phyloP scores from a whole-genome alignment of 2,888 invertebrate species.

The Theretra japonica region DNA sequence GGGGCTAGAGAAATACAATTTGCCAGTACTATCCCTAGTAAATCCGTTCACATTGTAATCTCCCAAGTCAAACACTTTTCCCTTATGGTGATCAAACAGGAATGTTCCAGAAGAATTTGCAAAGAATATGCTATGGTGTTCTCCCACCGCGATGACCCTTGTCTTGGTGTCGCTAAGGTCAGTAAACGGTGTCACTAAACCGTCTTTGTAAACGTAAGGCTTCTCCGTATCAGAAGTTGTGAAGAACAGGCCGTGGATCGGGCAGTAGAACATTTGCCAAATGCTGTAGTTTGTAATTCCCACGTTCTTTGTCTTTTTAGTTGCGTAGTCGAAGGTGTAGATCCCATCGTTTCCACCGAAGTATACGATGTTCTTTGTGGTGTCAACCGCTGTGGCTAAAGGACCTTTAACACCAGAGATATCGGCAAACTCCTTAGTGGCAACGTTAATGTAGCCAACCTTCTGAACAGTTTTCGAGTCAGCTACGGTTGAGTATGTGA shows the following conservation, averaged over 20 bases:
- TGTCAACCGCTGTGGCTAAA: slow-evolving; percentile 65
- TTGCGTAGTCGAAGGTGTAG: slow-evolving; percentile 58
- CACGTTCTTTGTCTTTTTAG: slow-evolving; percentile 51
- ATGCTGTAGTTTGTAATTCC: slow-evolving; percentile 53
- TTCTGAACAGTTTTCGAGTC: slow-evolving; percentile 45
- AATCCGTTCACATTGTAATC: slow-evolving; percentile 46
- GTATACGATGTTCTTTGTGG: slow-evolving; percentile 54
- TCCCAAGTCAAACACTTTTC: slow-evolving; percentile 33
- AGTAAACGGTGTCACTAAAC: slow-evolving; percentile 39
- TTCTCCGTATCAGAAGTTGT: slow-evolving; percentile 55
- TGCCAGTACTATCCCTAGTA: slow-evolving; percentile 49
- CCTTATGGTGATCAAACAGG: slow-evolving; percentile 39
- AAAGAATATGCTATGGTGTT: slow-evolving; percentile 47
- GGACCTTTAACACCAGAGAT: slow-evolving; percentile 59
- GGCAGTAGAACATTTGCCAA: slow-evolving; percentile 70
- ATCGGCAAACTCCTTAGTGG: slow-evolving; percentile 52
- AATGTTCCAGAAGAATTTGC: slow-evolving; percentile 56
- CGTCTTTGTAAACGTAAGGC: slow-evolving; percentile 48
- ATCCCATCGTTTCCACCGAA: slow-evolving; percentile 66
- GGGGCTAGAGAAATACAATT: slow-evolving; percentile 52
- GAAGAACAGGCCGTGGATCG: slow-evolving; percentile 63
- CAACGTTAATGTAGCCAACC: slow-evolving; percentile 60
- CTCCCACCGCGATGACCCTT: slow-evolving; percentile 51
- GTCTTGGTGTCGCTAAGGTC: slow-evolving; percentile 46
- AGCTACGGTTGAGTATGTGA: slow-evolving; percentile 54